A percentile compares a stretch with the other conserved stretches of the same genome.
Conservation (phyloP, 2,888 invertebrate genomes). For the Stictocephala bisonia region DNA sequence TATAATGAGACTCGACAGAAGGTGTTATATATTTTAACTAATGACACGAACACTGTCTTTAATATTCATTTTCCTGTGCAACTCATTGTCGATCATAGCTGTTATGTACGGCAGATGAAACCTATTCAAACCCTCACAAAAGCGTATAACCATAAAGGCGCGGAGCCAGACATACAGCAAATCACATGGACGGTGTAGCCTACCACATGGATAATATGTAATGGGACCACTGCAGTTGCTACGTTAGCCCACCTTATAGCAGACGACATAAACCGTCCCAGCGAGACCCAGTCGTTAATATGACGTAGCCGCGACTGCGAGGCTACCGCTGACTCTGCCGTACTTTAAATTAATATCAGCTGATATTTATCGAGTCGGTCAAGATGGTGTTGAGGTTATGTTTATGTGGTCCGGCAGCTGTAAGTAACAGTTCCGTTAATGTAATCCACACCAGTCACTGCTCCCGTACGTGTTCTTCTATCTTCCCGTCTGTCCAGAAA, state of each 20-base stretch:
- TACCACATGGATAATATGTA: too few species aligned
- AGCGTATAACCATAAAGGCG: not conserved
- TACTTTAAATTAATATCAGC: slow-evolving; percentile 26
- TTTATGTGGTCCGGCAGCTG: slow-evolving; percentile 18
- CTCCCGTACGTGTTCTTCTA: slow-evolving; percentile 34
- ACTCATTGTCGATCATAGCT: too few species aligned
- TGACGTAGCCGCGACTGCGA: too few species aligned
- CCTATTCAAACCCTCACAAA: too few species aligned
- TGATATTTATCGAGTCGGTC: slow-evolving; percentile 30
- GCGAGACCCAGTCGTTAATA: slow-evolving; percentile 21
- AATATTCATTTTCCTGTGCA: too few species aligned
- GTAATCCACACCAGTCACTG: slow-evolving; percentile 18
- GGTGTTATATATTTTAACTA: too few species aligned
- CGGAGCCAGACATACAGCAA: not conserved
- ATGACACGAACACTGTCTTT: too few species aligned
- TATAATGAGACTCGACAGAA: too few species aligned
- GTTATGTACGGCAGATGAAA: too few species aligned
- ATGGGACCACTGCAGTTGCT: slow-evolving; percentile 16
- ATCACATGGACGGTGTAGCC: not conserved
- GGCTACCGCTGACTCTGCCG: slow-evolving; percentile 26
- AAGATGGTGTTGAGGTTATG: not conserved
- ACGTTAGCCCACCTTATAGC: too few species aligned
- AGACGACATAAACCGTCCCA: slow-evolving; percentile 23
- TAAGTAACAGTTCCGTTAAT: slow-evolving; percentile 37
- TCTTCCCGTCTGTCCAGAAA: too few species aligned